Percentiles rank a stretch among this genome's conserved stretches.
These are phyloP conservation scores for Molossus alvarezi DNA, from an alignment of 2,797 vertebrate species.

Conservation along the genomic window DNA sequence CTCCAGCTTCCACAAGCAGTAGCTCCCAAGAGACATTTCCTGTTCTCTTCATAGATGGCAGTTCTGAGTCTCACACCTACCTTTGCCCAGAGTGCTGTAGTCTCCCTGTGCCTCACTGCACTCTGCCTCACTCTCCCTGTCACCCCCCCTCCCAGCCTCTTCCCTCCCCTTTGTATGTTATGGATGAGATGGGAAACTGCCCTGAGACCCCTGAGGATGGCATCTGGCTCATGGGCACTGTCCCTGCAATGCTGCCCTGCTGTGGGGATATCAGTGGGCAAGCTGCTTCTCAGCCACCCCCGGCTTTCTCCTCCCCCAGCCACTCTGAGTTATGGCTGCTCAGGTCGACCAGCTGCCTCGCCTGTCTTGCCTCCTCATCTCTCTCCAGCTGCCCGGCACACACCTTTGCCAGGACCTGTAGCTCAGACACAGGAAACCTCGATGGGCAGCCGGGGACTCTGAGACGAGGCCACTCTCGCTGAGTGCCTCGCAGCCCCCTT, in stretches of 20 bases:
- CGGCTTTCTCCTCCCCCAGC: neutral
- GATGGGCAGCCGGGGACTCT: neutral
- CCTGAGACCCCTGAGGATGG: neutral
- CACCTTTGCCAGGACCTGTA: neutral
- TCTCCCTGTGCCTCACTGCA: neutral
- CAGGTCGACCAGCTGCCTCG: neutral
- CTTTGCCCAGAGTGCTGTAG: neutral
- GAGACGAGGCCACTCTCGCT: neutral
- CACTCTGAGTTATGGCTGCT: neutral
- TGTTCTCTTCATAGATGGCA: neutral
- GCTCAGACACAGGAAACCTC: neutral
- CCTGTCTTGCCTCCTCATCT: neutral
- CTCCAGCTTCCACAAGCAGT: neutral
- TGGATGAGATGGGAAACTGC: neutral
- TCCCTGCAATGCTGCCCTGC: neutral
- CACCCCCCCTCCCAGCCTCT: neutral
- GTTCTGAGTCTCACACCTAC: neutral
- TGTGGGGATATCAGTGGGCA: neutral
- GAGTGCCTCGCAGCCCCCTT: neutral
- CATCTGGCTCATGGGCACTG: neutral
- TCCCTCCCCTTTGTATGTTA: neutral
- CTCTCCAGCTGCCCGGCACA: neutral
- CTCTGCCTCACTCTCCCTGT: neutral
- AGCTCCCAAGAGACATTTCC: neutral
- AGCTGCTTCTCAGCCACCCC: neutral